phyloP scores from a whole-genome alignment of 1,140 invertebrate species.

The Procambarus virginalis region DNA sequence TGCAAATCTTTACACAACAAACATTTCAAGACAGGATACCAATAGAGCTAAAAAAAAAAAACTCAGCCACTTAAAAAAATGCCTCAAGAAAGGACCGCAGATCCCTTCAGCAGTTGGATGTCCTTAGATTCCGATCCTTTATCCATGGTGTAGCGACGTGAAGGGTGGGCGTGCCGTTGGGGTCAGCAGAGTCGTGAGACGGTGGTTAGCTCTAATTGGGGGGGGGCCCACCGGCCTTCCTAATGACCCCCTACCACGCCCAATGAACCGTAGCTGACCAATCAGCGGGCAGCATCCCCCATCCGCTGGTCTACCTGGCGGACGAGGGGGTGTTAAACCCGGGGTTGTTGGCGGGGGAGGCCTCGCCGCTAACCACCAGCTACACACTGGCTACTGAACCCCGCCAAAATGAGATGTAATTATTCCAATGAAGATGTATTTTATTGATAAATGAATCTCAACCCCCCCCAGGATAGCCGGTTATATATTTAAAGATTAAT shows the following conservation, averaged over 20 bases:
- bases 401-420: neutral
- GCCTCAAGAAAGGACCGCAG: too few species aligned
- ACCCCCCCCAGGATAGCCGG: neutral
- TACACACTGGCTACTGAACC: neutral
- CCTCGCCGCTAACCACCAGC: neutral
- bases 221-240: neutral
- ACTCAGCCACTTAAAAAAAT: too few species aligned
- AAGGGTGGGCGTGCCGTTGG: neutral
- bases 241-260: slow-evolving; percentile 1
- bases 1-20: too few species aligned
- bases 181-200: neutral
- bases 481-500: neutral
- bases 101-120: neutral
- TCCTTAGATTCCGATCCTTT: neutral
- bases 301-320: neutral
- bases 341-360: neutral
- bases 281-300: neutral
- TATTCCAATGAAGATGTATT: slow-evolving; percentile 3
- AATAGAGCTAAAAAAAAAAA: too few species aligned
- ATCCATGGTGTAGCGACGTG: neutral
- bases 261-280: neutral
- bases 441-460: neutral
- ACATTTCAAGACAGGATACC: too few species aligned
- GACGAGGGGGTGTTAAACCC: neutral
- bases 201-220: neutral